These are phyloP conservation scores for Myodes glareolus DNA, from an alignment of 2,113 vertebrate species.

Conservation along the genomic window DNA sequence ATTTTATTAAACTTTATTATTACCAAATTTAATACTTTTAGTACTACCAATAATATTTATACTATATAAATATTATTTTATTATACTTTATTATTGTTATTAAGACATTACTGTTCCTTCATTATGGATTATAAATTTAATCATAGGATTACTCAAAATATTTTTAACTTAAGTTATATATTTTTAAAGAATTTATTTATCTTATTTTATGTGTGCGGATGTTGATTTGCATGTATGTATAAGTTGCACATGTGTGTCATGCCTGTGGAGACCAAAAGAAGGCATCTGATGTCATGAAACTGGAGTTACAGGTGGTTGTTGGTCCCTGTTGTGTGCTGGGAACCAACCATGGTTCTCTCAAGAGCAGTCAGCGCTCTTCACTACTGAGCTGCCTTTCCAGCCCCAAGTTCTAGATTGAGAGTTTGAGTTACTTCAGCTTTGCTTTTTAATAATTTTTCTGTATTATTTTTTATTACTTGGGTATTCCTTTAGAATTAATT, in stretches of 20 bases:
- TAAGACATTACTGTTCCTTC: background rate
- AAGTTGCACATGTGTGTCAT: background rate
- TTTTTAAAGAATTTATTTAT: background rate
- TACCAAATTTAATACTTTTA: background rate
- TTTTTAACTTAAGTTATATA: background rate
- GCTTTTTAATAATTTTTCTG: background rate
- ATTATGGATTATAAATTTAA: background rate
- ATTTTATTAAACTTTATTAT: background rate
- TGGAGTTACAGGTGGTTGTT: background rate
- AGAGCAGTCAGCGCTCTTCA: background rate
- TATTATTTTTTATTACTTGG: slow-evolving; percentile 3
- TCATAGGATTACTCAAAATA: background rate
- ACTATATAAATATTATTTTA: background rate
- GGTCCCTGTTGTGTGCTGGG: background rate
- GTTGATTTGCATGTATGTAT: background rate
- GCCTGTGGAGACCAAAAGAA: background rate
- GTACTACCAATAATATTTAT: background rate
- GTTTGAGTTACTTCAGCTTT: background rate
- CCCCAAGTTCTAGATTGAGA: background rate
- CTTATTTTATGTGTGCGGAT: background rate
- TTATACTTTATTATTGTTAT: background rate
- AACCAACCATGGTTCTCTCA: background rate
- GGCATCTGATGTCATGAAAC: background rate
- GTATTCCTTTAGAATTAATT: background rate
- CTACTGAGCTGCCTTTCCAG: background rate